Percentiles rank a stretch among this genome's conserved stretches.
phyloP scores from a whole-genome alignment of 2,888 invertebrate species.

The Drosophila koepferae region DNA sequence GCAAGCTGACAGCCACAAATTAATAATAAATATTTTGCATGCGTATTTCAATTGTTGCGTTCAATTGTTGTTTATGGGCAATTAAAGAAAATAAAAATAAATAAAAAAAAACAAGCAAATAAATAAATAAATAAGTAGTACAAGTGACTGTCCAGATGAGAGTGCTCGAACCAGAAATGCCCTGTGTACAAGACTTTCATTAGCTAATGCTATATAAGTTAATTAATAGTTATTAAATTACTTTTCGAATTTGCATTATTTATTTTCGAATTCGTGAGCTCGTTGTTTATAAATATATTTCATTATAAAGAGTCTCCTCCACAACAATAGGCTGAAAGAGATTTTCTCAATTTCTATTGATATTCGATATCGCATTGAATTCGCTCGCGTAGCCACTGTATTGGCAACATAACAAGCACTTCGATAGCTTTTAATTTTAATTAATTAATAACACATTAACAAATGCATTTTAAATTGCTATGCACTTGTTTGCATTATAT shows the following conservation, averaged over 20 bases:
- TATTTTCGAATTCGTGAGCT: not conserved
- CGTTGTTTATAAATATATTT: not conserved
- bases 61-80: constrained; percentile 43
- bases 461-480: constrained; percentile 39
- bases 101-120: constrained; percentile 1
- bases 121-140: not conserved
- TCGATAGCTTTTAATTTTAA: constrained; percentile 22
- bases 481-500: not conserved
- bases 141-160: not conserved
- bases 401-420: constrained; percentile 17
- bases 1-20: constrained; percentile 27
- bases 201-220: no score
- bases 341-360: not conserved
- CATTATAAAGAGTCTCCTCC: not conserved
- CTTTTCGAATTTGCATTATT: not conserved
- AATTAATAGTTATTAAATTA: not conserved
- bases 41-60: constrained; percentile 43
- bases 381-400: not conserved
- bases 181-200: not conserved
- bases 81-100: constrained; percentile 12
- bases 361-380: not conserved
- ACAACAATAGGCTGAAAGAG: not conserved
- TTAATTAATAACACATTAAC: constrained; percentile 29
- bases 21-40: constrained; percentile 53
- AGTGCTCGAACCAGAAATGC: not conserved